A percentile compares a stretch with the other conserved stretches of the same genome.
phyloP scores from a whole-genome alignment of 2,888 invertebrate genomes.

The Eurytoma adleriae region DNA sequence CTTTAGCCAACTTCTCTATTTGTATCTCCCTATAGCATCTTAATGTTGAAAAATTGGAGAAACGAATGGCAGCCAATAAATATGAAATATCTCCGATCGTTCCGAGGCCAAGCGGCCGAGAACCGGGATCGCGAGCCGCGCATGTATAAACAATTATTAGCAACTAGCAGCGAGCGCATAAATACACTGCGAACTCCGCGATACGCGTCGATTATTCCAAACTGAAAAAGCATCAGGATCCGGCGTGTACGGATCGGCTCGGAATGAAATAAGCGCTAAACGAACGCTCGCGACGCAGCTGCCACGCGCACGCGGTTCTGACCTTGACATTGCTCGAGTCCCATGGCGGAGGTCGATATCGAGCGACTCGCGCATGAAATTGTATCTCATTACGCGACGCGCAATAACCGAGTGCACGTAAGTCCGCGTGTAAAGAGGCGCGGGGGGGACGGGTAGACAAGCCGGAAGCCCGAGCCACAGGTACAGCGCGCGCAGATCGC shows the following conservation, averaged over 20 bases:
- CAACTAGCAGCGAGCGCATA: background rate
- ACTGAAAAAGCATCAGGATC: conserved; percentile 6
- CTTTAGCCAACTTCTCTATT: conserved; percentile 26
- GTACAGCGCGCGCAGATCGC: conserved; percentile 50
- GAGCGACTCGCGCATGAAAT: conserved; percentile 62
- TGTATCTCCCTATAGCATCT: conserved; percentile 50
- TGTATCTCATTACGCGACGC: conserved; percentile 60
- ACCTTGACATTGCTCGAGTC: conserved; percentile 61
- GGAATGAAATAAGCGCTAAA: background rate
- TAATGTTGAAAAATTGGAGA: conserved; percentile 56
- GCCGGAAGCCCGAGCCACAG: conserved; percentile 51
- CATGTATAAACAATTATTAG: background rate
- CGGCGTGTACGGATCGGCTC: background rate
- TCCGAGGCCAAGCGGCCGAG: conserved; percentile 30
- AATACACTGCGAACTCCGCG: too few relatives aligned
- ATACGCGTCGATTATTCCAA: background rate
- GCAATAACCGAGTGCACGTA: conserved; percentile 42
- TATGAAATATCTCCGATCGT: conserved; percentile 46
- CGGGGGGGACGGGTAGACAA: conserved; percentile 28
- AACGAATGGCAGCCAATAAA: conserved; percentile 38
- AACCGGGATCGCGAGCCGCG: conserved; percentile 5
- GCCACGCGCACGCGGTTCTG: background rate
- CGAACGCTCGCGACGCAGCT: background rate
- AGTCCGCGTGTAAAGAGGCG: conserved; percentile 6
- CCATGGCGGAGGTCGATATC: conserved; percentile 60